Evolutionary conservation across 2,888 invertebrate species (phyloP), one percentile per base, ranked within the genome.

Genomic region (Branchellion lobata): DNA sequence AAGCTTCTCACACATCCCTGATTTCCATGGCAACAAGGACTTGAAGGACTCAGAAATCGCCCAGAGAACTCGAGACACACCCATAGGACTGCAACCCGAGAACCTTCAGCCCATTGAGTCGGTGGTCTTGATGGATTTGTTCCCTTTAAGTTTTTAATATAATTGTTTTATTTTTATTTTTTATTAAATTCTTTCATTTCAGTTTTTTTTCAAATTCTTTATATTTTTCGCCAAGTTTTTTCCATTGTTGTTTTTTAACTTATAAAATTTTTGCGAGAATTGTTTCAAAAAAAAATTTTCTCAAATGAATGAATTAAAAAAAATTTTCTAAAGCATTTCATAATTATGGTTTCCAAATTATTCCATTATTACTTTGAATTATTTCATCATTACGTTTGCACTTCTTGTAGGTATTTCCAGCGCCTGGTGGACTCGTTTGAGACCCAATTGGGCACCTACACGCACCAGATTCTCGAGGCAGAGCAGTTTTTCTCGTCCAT

Each of bases 1-100:
- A n/a, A n/a, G n/a, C n/a, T n/a, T n/a, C n/a, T n/a, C n/a, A n/a
- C n/a, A n/a, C n/a, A n/a, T n/a, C n/a, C n/a, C n/a, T n/a, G n/a
- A n/a, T n/a, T n/a, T n/a, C n/a, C n/a, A n/a, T n/a, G n/a, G 40
- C 40, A 40, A 5, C 5, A 3, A 57, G 61, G 61, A 57, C 61
- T n/a, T 57, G n/a, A 57, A 57, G 24, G 61, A 57, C 24, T 57
- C 61, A 18, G 61, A 57, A n/a, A 57, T 57, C 21, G 61, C 92
- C 0, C 92, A 93, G 84, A 89, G 92, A 82, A 93, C 93, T 0
- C 92, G 92, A 83, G 92, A 93, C 84, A 65, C 77, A 1, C 92
- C 93, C 0, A 89, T 91, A 0, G 92, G 92, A 0, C 87, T 93
- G 68, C 93, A 93, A 85, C 92, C 92, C 85, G 93, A 93, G 85